phyloP scores from a whole-genome alignment of 2,888 invertebrate species.

The Eupithecia centaureata region DNA sequence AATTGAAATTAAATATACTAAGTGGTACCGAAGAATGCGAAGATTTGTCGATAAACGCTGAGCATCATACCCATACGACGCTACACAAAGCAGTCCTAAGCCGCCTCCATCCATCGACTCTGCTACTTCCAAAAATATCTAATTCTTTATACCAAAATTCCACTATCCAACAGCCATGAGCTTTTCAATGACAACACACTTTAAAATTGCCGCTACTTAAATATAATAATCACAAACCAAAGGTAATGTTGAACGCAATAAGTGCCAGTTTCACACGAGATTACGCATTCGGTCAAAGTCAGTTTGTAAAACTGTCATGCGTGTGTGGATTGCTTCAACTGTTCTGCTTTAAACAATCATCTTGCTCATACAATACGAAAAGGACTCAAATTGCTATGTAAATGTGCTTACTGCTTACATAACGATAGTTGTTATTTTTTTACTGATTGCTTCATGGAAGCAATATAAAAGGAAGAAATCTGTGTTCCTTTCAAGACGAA shows the following conservation, averaged over 20 bases:
- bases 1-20: background rate
- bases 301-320: slow-evolving; percentile 48
- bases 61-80: background rate
- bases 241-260: slow-evolving; percentile 3
- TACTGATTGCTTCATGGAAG: background rate
- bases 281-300: slow-evolving; percentile 53
- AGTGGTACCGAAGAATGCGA: background rate
- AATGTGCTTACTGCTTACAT: background rate
- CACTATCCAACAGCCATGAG: background rate
- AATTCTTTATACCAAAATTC: background rate
- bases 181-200: slow-evolving; percentile 1
- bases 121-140: background rate
- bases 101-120: background rate
- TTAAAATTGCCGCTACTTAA: slow-evolving; percentile 4
- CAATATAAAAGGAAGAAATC: background rate
- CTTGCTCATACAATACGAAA: background rate
- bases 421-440: background rate
- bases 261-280: slow-evolving; percentile 56
- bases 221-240: background rate
- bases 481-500: background rate
- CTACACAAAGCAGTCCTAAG: background rate
- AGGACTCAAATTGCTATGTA: background rate
- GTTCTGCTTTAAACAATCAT: slow-evolving; percentile 7
- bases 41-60: background rate
- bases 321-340: slow-evolving; percentile 55